Percentiles rank a stretch among this genome's conserved stretches.
Evolutionary conservation across 2,888 invertebrate genomes (phyloP).

Genomic region (Heteromurus nitidus): DNA sequence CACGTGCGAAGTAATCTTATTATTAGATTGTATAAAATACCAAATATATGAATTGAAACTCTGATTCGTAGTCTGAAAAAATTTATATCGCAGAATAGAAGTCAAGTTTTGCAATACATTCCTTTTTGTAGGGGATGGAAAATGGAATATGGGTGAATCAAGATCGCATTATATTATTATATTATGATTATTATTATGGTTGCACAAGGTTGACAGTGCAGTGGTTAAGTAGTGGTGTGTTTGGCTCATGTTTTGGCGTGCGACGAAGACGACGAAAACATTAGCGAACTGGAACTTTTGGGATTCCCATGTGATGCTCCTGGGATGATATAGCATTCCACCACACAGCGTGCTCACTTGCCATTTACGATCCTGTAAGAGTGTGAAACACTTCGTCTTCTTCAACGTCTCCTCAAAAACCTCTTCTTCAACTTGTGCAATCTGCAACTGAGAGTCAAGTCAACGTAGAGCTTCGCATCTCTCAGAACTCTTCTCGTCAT

Average conservation of each 20-base stretch:
- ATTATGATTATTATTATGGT: constrained; percentile 26
- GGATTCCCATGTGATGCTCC: constrained; percentile 49
- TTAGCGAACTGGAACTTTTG: constrained; percentile 59
- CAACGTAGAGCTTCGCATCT: neutral
- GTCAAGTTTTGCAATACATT: neutral
- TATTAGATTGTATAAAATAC: no score
- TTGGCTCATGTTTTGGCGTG: constrained; percentile 1
- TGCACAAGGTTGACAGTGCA: constrained; percentile 51
- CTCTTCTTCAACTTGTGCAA: neutral
- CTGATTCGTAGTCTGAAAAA: no score
- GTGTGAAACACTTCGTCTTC: constrained; percentile 46
- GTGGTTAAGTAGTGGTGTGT: constrained; percentile 15
- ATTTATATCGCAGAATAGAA: no score
- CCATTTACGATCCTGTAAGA: constrained; percentile 54
- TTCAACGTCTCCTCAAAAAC: neutral
- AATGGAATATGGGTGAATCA: neutral
- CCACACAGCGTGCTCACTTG: constrained; percentile 47
- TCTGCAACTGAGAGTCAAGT: neutral
- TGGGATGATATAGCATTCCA: constrained; percentile 40
- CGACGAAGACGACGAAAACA: neutral
- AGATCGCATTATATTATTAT: constrained; percentile 21
- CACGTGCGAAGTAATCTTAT: no score
- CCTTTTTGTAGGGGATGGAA: no score
- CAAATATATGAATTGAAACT: no score
- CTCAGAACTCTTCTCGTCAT: constrained; percentile 30